Evolutionary conservation across 2,797 vertebrate species (phyloP).

Genomic region (Thunnus albacares): DNA sequence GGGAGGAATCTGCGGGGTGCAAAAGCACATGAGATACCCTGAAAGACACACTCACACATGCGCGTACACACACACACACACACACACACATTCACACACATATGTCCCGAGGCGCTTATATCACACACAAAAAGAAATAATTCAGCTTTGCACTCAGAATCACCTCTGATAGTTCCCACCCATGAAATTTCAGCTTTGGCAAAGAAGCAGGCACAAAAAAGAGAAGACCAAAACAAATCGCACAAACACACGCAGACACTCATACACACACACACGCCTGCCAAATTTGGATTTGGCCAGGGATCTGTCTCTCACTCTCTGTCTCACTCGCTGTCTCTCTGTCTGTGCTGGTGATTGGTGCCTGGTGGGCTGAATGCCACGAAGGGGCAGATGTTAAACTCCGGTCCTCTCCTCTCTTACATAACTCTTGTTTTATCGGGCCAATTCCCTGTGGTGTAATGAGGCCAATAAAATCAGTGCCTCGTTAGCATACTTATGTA

Average conservation of each 20-base stretch:
- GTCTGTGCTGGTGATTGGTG: constrained; percentile 48
- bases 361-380: constrained; percentile 57
- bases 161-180: constrained; percentile 75
- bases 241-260: constrained; percentile 47
- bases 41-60: constrained; percentile 12
- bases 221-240: constrained; percentile 61
- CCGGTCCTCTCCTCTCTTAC: constrained; percentile 65
- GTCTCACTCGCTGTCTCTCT: constrained; percentile 18
- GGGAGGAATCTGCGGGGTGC: constrained; percentile 22
- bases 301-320: constrained; percentile 32
- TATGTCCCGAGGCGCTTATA: constrained; percentile 65
- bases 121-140: constrained; percentile 76
- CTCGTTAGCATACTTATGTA: constrained; percentile 85
- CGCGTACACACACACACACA: constrained; percentile 1
- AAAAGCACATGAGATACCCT: constrained; percentile 17
- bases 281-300: constrained; percentile 67
- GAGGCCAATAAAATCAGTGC: constrained; percentile 79
- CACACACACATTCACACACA: constrained; percentile 17
- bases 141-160: constrained; percentile 77
- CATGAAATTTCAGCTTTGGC: constrained; percentile 81
- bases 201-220: constrained; percentile 54
- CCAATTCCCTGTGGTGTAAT: constrained; percentile 76
- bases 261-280: constrained; percentile 40
- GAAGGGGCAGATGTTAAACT: constrained; percentile 77
- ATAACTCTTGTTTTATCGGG: constrained; percentile 70